Conservation (phyloP, 2,888 invertebrate species). For the Campopleginae sp. region DNA sequence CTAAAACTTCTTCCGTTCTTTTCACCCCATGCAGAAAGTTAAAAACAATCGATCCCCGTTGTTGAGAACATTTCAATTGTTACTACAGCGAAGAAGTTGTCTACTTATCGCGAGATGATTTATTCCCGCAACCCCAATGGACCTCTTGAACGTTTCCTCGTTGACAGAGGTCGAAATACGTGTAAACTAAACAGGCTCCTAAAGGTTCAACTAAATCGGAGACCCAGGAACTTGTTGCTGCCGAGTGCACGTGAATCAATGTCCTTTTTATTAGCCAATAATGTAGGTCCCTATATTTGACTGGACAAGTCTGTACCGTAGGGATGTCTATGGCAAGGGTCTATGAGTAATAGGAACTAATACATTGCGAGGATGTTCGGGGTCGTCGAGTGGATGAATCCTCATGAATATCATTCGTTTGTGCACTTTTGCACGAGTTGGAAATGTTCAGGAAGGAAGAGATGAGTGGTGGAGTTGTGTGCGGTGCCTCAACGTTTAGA, state of each 20-base stretch:
- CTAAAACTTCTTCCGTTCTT: slow-evolving; percentile 8
- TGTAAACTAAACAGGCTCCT: too few relatives aligned
- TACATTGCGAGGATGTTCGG: slow-evolving; percentile 37
- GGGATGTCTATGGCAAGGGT: slow-evolving; percentile 39
- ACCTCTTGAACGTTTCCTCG: background rate
- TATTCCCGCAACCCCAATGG: background rate
- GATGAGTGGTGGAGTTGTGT: slow-evolving; percentile 48
- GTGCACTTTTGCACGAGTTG: slow-evolving; percentile 30
- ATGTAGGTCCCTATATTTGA: background rate
- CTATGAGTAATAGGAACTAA: slow-evolving; percentile 45
- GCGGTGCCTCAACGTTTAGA: slow-evolving; percentile 65
- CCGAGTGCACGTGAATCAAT: background rate
- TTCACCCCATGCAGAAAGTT: background rate
- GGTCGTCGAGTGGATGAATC: slow-evolving; percentile 56
- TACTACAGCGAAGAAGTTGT: background rate
- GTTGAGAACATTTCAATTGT: background rate
- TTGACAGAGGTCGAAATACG: background rate
- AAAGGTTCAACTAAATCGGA: background rate
- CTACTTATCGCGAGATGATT: background rate
- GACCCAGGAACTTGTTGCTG: background rate
- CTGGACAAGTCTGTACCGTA: slow-evolving; percentile 5
- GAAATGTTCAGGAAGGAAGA: slow-evolving; percentile 52
- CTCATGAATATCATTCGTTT: slow-evolving; percentile 33
- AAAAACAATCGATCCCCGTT: background rate
- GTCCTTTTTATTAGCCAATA: background rate